phyloP scores from a whole-genome alignment of 1,140 invertebrate species.

The Cepaea nemoralis region DNA sequence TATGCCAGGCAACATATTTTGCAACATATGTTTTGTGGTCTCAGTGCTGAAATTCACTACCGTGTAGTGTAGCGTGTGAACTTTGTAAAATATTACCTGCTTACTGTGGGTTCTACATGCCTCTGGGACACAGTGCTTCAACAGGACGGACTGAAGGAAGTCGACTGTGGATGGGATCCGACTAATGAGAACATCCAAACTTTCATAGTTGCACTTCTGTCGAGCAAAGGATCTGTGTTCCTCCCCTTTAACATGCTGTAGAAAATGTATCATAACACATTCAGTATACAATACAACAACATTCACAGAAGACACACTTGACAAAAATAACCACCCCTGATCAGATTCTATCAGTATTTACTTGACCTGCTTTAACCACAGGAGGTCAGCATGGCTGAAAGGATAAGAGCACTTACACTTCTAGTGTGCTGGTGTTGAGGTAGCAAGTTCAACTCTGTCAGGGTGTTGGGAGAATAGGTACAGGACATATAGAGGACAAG shows the following conservation, averaged over 20 bases:
- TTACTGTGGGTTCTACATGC: background rate
- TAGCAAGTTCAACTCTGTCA: too few relatives aligned
- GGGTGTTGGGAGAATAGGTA: too few relatives aligned
- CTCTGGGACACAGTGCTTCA: constrained; percentile 44
- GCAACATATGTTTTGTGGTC: too few relatives aligned
- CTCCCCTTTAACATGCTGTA: constrained; percentile 58
- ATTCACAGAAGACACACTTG: background rate
- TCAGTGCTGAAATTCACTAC: too few relatives aligned
- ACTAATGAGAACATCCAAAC: constrained; percentile 56
- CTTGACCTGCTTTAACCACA: too few relatives aligned
- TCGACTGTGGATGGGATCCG: constrained; percentile 48
- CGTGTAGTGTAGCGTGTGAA: too few relatives aligned
- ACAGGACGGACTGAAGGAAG: constrained; percentile 53
- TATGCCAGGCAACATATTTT: too few relatives aligned
- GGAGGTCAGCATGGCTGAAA: too few relatives aligned
- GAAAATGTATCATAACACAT: constrained; percentile 20
- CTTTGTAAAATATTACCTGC: background rate
- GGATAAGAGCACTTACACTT: too few relatives aligned
- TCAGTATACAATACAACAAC: background rate
- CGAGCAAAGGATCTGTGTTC: constrained; percentile 55
- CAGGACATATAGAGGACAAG: too few relatives aligned
- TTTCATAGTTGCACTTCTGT: constrained; percentile 57
- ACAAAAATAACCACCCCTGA: background rate
- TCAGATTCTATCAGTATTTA: too few relatives aligned
- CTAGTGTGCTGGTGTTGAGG: too few relatives aligned